phyloP scores from a whole-genome alignment of 2,888 invertebrate genomes.

The Idaea biselata region DNA sequence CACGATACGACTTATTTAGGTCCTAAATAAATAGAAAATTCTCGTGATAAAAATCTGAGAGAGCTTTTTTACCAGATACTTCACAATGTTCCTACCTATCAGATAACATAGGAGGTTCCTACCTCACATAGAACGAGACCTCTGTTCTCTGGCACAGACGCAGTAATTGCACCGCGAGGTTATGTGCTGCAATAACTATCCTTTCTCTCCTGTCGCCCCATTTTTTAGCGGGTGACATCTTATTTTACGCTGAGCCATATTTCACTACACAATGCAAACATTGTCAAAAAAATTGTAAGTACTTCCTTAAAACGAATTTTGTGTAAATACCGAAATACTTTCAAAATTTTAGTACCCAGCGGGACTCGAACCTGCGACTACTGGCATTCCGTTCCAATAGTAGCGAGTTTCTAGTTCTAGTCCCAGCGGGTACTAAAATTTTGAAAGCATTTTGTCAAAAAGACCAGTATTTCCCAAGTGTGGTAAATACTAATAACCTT shows the following conservation, averaged over 20 bases:
- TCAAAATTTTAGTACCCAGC: too few relatives aligned
- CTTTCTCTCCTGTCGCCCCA: constrained; percentile 47
- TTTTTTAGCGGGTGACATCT: constrained; percentile 62
- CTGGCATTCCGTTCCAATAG: too few relatives aligned
- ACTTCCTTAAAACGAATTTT: not conserved
- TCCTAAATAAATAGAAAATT: constrained; percentile 33
- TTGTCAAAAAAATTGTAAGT: constrained; percentile 4
- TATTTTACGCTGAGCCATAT: constrained; percentile 56
- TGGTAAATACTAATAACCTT: too few relatives aligned
- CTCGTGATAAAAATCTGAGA: not conserved
- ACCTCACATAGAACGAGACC: constrained; percentile 3
- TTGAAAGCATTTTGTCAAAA: too few relatives aligned
- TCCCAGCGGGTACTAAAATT: too few relatives aligned
- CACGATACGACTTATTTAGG: constrained; percentile 42
- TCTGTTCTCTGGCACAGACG: constrained; percentile 26
- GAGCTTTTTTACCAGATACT: not conserved
- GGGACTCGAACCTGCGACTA: too few relatives aligned
- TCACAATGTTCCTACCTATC: not conserved
- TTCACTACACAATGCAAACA: constrained; percentile 38
- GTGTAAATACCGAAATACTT: too few relatives aligned
- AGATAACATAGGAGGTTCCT: not conserved
- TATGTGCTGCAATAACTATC: constrained; percentile 57
- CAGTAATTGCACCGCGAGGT: constrained; percentile 50
- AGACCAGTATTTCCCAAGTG: too few relatives aligned
- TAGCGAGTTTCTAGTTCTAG: too few relatives aligned